phyloP scores from a whole-genome alignment of 2,113 vertebrate genomes.

The Alexandromys fortis region DNA sequence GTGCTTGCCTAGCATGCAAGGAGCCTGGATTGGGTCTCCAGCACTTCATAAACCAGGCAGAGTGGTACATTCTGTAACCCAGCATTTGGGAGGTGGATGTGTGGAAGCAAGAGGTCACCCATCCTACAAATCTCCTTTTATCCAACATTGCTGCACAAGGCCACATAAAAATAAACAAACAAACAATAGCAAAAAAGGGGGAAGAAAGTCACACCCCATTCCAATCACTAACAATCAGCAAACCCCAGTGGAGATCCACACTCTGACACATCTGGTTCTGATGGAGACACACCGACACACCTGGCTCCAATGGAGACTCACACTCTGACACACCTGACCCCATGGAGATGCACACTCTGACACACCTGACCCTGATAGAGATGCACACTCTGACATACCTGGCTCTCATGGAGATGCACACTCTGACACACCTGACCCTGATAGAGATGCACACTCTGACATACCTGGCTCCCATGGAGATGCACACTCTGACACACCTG shows the following conservation, averaged over 20 bases:
- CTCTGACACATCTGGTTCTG: too few relatives aligned
- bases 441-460: too few relatives aligned
- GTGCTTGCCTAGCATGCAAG: too few relatives aligned
- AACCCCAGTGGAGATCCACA: background rate
- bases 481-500: too few relatives aligned
- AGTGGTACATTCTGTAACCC: too few relatives aligned
- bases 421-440: fast-evolving
- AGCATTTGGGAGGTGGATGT: background rate
- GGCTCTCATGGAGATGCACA: fast-evolving
- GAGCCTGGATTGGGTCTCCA: background rate
- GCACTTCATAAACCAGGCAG: background rate
- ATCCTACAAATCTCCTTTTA: too few relatives aligned
- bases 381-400: too few relatives aligned
- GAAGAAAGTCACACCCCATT: background rate
- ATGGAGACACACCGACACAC: too few relatives aligned
- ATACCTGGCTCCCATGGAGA: fast-evolving
- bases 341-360: too few relatives aligned
- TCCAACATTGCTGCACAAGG: background rate
- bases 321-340: too few relatives aligned
- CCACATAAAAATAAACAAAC: background rate
- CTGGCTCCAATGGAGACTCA: too few relatives aligned
- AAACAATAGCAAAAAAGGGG: background rate
- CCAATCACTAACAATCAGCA: background rate
- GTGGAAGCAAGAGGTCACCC: background rate
- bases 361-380: too few relatives aligned